These are phyloP conservation scores for Pseudocheirus occidentalis DNA, from an alignment of 2,797 vertebrate genomes.

Conservation along the genomic window DNA sequence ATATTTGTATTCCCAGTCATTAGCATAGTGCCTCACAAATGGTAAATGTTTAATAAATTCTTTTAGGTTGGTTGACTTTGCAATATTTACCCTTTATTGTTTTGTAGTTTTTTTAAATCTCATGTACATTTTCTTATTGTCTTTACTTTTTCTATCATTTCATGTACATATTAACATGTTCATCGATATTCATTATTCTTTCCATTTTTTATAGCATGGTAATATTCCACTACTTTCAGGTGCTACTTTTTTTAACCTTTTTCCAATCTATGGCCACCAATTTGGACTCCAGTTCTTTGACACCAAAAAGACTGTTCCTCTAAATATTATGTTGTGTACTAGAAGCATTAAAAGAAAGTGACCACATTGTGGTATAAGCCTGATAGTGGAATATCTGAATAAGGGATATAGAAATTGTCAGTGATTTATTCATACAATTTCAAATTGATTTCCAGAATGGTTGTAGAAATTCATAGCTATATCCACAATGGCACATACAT, in stretches of 20 bases:
- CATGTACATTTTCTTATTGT: not conserved
- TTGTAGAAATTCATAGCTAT: not conserved
- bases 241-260: not conserved
- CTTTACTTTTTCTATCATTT: not conserved
- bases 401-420: not conserved
- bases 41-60: not conserved
- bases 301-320: not conserved
- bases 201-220: not conserved
- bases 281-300: not conserved
- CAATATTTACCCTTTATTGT: not conserved
- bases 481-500: too few species aligned
- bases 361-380: not conserved
- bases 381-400: not conserved
- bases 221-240: not conserved
- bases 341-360: not conserved
- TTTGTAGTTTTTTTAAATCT: not conserved
- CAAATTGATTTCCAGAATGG: not conserved
- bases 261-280: not conserved
- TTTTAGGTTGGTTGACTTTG: not conserved
- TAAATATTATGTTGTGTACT: not conserved
- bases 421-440: not conserved
- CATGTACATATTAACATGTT: not conserved
- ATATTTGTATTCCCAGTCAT: not conserved
- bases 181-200: not conserved
- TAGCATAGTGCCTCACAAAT: not conserved